Base-by-base conservation (phyloP, 2,113 vertebrate species). In the Rallus limicola region DNA sequence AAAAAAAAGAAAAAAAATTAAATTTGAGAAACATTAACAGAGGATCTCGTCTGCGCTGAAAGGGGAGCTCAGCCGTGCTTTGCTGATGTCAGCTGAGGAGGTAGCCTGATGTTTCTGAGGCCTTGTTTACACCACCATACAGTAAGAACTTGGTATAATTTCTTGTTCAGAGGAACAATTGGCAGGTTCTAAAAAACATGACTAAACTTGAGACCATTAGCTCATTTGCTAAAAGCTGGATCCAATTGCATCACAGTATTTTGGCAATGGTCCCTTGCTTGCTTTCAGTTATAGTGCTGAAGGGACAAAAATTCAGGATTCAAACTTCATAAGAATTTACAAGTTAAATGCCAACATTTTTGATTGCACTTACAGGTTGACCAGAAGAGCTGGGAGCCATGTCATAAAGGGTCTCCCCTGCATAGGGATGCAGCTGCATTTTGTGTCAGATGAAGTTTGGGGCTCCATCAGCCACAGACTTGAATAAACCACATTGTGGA, bases 181-280 rank as follows among this genome's bases (percentile, higher is more conserved):
- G 50, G 26, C 50, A 76, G 23, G 24, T 82, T 93, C 88, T 86
- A 94, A 85, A 96, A 90, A 18, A 18, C 67, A 96, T 89, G 86
- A 40, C 74, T 92, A 59, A 42, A 76, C 63, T 71, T 46, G 36
- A 95, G 69, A 36, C 83, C 80, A 79, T 84, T 92, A 88, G 7
- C 65, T 91, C 5, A 0, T 88, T 94, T 95, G 40, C 83, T 93
- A 84, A 93, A 90, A 0, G 2, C 52, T 86, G 70, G 62, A 76
- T 92, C 62, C 72, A 65, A 40, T 56, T 65, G 75, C 74, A 55
- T 82, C 46, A 26, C 25, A 53, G 20, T 40, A 40, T 79, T 81
- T 92, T 96, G 88, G 86, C 72, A 67, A 44, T 1, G 2, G 23
- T 81, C 38, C 46, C 31, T 78, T 48, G 44, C 19, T 78, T 78